phyloP scores from a whole-genome alignment of 2,113 vertebrate genomes.

The Talpa occidentalis region DNA sequence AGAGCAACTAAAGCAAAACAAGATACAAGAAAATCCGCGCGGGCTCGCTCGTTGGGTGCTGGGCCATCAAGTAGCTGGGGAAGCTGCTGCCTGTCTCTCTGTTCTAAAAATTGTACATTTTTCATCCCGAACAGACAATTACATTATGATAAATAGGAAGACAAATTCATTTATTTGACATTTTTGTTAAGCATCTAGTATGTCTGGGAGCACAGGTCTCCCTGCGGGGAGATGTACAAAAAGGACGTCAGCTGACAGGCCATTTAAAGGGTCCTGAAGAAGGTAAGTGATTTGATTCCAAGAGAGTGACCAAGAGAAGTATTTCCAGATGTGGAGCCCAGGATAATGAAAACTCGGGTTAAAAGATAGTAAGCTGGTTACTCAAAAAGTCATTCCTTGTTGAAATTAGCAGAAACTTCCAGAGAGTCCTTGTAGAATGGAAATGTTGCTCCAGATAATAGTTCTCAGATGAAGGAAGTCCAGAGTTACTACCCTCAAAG shows the following conservation, averaged over 20 bases:
- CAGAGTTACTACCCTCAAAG: not conserved
- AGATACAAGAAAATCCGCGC: not conserved
- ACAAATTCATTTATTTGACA: not conserved
- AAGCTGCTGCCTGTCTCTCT: not conserved
- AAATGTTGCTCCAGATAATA: not conserved
- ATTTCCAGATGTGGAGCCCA: not conserved
- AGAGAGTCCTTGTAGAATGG: too few relatives aligned
- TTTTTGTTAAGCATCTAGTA: not conserved
- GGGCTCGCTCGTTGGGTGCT: not conserved
- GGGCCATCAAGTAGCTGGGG: not conserved
- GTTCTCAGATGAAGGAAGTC: accelerated
- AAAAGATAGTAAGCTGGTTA: not conserved
- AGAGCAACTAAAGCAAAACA: not conserved
- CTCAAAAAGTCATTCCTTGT: not conserved
- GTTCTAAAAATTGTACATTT: not conserved
- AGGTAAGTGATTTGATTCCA: not conserved
- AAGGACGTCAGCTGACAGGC: too few relatives aligned
- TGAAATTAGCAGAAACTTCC: not conserved
- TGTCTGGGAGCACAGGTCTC: not conserved
- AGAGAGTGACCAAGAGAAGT: too few relatives aligned
- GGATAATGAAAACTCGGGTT: too few relatives aligned
- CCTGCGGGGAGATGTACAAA: too few relatives aligned
- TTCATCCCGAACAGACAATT: not conserved
- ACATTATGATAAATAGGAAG: not conserved
- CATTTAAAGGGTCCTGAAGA: not conserved